These are phyloP conservation scores for Apeira syringaria DNA, from an alignment of 2,888 invertebrate genomes.

Conservation along the genomic window DNA sequence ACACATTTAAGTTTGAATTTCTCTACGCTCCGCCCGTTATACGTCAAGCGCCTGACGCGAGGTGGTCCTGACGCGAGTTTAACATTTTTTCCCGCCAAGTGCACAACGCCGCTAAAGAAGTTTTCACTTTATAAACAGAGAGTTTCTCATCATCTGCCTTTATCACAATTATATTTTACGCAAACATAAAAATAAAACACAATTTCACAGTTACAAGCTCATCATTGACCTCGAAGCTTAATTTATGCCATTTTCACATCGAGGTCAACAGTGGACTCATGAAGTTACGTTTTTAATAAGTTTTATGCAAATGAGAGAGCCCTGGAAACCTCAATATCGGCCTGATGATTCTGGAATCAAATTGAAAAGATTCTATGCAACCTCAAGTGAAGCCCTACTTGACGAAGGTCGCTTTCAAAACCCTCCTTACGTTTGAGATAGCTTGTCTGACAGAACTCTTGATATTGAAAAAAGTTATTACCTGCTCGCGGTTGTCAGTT, in stretches of 20 bases:
- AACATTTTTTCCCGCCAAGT: too few species aligned
- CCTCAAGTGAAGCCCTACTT: conserved; percentile 68
- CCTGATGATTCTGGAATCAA: conserved; percentile 61
- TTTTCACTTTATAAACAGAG: too few species aligned
- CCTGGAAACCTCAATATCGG: conserved; percentile 53
- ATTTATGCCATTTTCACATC: conserved; percentile 52
- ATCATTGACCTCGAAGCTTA: conserved; percentile 33
- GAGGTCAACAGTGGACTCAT: conserved; percentile 40
- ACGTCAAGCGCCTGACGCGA: too few species aligned
- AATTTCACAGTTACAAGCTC: conserved; percentile 5
- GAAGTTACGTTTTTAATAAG: conserved; percentile 70
- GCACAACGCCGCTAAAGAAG: too few species aligned
- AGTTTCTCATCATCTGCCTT: too few species aligned
- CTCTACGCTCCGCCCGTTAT: too few species aligned
- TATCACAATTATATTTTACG: too few species aligned
- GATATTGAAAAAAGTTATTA: conserved; percentile 58
- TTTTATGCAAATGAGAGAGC: conserved; percentile 73
- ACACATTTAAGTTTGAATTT: too few species aligned
- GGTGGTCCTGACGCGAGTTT: too few species aligned
- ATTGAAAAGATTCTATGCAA: conserved; percentile 69
- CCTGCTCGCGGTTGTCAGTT: conserved; percentile 29
- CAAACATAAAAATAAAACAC: too few species aligned
- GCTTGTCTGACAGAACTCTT: conserved; percentile 59
- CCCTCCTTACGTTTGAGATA: conserved; percentile 59
- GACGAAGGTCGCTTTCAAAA: conserved; percentile 72